phyloP scores from a whole-genome alignment of 2,888 invertebrate species.

The Tetragnatha montana region DNA sequence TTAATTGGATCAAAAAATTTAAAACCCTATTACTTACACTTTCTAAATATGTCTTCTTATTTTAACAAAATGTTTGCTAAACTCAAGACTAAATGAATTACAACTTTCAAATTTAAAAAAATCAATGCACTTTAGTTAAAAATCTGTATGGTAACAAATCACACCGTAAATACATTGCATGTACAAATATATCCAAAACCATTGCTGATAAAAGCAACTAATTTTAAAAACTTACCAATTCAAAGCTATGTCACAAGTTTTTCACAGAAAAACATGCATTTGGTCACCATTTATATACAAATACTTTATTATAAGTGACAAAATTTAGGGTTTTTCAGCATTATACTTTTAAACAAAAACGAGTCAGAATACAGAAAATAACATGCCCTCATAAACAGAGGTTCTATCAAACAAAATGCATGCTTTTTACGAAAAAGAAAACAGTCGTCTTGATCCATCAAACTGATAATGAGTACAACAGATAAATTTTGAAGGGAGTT shows the following conservation, averaged over 20 bases:
- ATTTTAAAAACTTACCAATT: neutral
- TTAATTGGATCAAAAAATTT: too few species aligned
- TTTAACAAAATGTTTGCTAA: too few species aligned
- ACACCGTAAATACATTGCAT: neutral
- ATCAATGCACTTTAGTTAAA: neutral
- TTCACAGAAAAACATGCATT: slow-evolving; percentile 16
- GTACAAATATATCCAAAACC: neutral
- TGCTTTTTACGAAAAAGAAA: neutral
- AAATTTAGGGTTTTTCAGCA: neutral
- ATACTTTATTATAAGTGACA: too few species aligned
- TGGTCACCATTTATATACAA: neutral
- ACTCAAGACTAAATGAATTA: too few species aligned
- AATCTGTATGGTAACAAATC: neutral
- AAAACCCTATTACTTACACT: too few species aligned
- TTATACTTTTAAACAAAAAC: neutral
- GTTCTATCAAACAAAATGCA: slow-evolving; percentile 1
- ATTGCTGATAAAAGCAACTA: neutral
- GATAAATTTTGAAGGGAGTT: slow-evolving; percentile 15
- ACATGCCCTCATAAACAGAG: neutral
- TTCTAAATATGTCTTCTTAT: too few species aligned
- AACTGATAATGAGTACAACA: slow-evolving; percentile 41
- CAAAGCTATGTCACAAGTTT: neutral
- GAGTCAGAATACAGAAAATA: too few species aligned
- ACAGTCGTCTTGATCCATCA: slow-evolving; percentile 30
- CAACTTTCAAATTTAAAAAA: neutral